Percentiles rank a stretch among this genome's conserved stretches.
phyloP scores from a whole-genome alignment of 2,797 vertebrate genomes.

The Danio albolineatus region DNA sequence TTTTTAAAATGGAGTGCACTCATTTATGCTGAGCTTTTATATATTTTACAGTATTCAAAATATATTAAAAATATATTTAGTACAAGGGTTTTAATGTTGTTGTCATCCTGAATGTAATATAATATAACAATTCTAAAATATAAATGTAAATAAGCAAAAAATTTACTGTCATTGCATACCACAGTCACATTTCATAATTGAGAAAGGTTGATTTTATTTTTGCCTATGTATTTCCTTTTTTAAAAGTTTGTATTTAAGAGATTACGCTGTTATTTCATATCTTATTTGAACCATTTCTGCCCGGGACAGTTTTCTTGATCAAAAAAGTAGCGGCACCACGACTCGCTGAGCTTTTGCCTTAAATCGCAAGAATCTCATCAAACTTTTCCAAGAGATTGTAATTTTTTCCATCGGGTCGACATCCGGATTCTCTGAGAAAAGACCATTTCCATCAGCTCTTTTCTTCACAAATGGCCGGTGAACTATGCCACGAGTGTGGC shows the following conservation, averaged over 20 bases:
- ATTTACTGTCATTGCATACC: no score
- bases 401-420: slow-evolving; percentile 18
- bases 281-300: not conserved
- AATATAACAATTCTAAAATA: no score
- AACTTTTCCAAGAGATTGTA: slow-evolving; percentile 39
- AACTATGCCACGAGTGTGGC: slow-evolving; percentile 36
- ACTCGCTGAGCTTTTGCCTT: slow-evolving; percentile 7
- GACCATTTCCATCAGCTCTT: slow-evolving; percentile 42
- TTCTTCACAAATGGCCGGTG: slow-evolving; percentile 45
- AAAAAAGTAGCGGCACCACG: not conserved
- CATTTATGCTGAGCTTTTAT: no score
- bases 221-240: no score
- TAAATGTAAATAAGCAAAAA: no score
- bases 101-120: no score
- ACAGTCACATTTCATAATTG: no score
- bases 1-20: no score
- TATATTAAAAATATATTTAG: no score
- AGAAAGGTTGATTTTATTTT: no score
- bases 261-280: not conserved
- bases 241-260: not conserved
- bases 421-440: slow-evolving; percentile 16
- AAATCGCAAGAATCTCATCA: slow-evolving; percentile 39
- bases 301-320: not conserved
- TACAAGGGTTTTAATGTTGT: no score
- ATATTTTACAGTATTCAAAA: no score